Conservation (phyloP, 2,113 vertebrate species). For the Martes martes region DNA sequence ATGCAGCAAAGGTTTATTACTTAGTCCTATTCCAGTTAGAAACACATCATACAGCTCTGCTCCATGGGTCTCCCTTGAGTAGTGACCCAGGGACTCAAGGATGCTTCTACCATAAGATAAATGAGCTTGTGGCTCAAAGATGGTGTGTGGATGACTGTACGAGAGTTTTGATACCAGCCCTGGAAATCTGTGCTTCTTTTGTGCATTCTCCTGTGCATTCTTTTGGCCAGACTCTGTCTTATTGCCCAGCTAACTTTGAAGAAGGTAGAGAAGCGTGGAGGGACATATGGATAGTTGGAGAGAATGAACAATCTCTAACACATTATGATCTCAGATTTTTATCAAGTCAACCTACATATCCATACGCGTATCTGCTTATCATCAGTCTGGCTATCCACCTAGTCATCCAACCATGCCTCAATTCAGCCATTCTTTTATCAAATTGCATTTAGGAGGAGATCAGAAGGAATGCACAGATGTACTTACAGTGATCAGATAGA, state of each 20-base stretch:
- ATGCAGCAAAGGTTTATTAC: neutral
- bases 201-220: too few relatives aligned
- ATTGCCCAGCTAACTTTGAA: neutral
- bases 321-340: neutral
- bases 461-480: neutral
- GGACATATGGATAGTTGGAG: neutral
- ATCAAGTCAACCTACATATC: neutral
- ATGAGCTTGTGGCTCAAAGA: neutral
- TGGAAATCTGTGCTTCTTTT: neutral
- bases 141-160: accelerated
- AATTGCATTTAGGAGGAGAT: neutral
- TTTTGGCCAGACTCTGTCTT: too few relatives aligned
- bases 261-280: neutral
- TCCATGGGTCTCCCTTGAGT: neutral
- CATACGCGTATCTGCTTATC: neutral
- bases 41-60: neutral
- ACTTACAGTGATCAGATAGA: neutral
- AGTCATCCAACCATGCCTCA: neutral
- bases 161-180: neutral
- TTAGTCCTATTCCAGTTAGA: neutral
- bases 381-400: neutral
- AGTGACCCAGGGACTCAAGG: neutral
- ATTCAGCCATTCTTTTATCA: neutral
- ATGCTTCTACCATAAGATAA: neutral
- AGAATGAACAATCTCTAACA: neutral